These are phyloP conservation scores for Hyphantria cunea DNA, from an alignment of 1,140 invertebrate species.

Conservation along the genomic window DNA sequence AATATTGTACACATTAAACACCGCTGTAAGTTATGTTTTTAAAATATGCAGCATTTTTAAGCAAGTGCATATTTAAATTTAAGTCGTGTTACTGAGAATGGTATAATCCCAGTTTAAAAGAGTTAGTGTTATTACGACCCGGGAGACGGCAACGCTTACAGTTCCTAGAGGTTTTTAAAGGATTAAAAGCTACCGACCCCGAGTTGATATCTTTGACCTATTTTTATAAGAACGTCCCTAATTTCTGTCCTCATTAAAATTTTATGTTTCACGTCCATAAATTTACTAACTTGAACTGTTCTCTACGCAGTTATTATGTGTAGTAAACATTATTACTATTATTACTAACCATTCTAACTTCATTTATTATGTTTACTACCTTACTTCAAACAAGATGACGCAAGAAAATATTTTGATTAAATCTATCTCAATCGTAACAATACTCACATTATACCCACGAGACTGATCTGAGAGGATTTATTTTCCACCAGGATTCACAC, in stretches of 20 bases:
- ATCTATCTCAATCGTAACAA: no score
- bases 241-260: conserved; percentile 3
- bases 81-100: conserved; percentile 42
- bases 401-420: no score
- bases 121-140: conserved; percentile 53
- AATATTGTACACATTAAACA: no score
- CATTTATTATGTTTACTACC: no score
- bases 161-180: conserved; percentile 39
- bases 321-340: no score
- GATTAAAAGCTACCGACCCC: conserved; percentile 38
- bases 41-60: conserved; percentile 38
- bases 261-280: neutral
- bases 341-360: no score
- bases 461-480: no score
- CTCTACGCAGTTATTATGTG: no score
- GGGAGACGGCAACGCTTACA: conserved; percentile 37
- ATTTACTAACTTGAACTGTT: conserved; percentile 9
- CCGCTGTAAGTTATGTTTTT: conserved; percentile 4
- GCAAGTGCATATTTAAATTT: conserved; percentile 48
- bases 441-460: no score
- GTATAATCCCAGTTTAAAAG: conserved; percentile 53
- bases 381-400: neutral
- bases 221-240: conserved; percentile 28
- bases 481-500: no score
- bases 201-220: conserved; percentile 33